Conservation (phyloP, 2,797 vertebrate genomes). For the Numenius phaeopus region DNA sequence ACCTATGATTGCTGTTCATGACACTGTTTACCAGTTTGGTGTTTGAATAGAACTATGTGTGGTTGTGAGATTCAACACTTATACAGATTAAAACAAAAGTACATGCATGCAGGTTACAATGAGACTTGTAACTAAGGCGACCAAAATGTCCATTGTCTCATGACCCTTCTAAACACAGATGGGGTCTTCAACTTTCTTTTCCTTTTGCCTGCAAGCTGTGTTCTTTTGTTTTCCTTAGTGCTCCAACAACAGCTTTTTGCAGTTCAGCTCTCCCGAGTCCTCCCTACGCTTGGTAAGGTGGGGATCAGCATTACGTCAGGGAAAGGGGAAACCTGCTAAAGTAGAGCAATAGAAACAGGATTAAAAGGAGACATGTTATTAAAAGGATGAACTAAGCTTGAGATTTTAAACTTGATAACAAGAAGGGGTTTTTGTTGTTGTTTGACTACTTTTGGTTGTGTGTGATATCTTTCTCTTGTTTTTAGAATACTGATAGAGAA, state of each 20-base stretch:
- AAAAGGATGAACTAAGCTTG: neutral
- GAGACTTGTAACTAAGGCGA: slow-evolving; percentile 72
- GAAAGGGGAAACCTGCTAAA: neutral
- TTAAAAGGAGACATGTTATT: neutral
- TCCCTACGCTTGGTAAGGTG: neutral
- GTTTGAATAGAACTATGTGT: slow-evolving; percentile 75
- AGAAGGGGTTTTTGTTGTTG: neutral
- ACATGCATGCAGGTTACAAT: slow-evolving; percentile 68
- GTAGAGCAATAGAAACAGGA: slow-evolving; percentile 1
- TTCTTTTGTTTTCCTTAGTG: slow-evolving; percentile 1
- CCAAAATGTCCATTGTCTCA: slow-evolving; percentile 19
- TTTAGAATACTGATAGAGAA: neutral
- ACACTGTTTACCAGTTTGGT: slow-evolving; percentile 71
- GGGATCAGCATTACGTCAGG: neutral
- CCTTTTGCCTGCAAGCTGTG: slow-evolving; percentile 22
- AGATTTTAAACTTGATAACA: neutral
- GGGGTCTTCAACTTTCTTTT: slow-evolving; percentile 12
- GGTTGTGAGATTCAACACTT: slow-evolving; percentile 73
- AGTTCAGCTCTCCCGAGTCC: neutral
- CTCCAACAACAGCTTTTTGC: neutral
- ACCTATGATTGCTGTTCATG: slow-evolving; percentile 67
- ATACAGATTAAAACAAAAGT: slow-evolving; percentile 61
- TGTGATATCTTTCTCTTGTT: neutral
- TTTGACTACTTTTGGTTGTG: slow-evolving; percentile 18
- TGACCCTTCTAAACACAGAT: neutral